phyloP scores from a whole-genome alignment of 1,140 invertebrate species.

The Rhagoletis pomonella region DNA sequence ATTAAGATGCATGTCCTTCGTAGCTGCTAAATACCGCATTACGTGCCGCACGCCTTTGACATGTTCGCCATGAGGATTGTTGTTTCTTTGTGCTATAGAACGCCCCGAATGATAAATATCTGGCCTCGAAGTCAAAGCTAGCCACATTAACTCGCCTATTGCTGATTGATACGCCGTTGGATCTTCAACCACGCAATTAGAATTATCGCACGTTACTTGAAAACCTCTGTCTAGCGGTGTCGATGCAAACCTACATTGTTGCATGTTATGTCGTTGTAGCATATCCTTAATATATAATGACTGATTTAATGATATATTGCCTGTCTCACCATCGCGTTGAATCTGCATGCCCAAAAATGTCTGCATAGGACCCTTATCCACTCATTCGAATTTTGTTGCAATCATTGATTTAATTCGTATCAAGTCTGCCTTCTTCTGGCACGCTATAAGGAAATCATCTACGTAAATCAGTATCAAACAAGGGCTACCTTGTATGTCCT shows the following conservation, averaged over 20 bases:
- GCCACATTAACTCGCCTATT: constrained; percentile 60
- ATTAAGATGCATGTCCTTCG: background rate
- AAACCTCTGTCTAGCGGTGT: constrained; percentile 64
- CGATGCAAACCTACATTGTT: constrained; percentile 56
- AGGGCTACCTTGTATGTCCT: background rate
- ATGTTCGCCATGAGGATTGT: background rate
- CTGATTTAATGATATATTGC: constrained; percentile 62
- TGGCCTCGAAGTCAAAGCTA: constrained; percentile 63
- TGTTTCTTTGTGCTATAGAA: background rate
- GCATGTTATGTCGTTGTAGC: constrained; percentile 69
- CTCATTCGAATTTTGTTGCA: background rate
- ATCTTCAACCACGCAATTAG: constrained; percentile 7
- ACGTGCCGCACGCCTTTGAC: background rate
- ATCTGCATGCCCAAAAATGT: constrained; percentile 68
- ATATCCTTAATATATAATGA: constrained; percentile 68
- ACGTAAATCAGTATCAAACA: background rate
- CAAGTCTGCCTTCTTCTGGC: constrained; percentile 6
- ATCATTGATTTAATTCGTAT: background rate
- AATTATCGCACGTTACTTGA: constrained; percentile 37
- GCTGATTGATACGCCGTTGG: constrained; percentile 58
- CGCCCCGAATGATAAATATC: constrained; percentile 60
- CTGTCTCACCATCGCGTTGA: constrained; percentile 47
- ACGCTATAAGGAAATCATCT: background rate
- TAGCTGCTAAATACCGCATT: background rate
- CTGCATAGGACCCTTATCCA: constrained; percentile 55